Percentiles rank a stretch among this genome's conserved stretches.
Evolutionary conservation across 2,888 invertebrate genomes (phyloP).

Genomic region (Brachyptera putata): DNA sequence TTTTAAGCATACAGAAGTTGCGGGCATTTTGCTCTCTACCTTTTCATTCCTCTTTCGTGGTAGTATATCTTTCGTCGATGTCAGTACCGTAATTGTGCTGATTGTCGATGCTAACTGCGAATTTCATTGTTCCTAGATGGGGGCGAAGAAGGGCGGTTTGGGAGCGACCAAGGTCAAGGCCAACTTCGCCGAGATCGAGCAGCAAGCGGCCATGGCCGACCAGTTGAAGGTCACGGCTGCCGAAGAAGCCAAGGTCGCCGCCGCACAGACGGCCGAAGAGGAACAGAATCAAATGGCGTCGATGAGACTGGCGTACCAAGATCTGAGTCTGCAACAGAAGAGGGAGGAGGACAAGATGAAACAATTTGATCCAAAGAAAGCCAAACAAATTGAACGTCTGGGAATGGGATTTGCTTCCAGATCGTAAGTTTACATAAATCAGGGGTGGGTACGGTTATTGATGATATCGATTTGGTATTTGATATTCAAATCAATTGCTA

Average conservation of each 20-base stretch:
- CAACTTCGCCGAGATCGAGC: constrained; percentile 93
- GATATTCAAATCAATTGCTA: not conserved
- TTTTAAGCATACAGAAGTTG: no score
- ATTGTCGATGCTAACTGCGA: no score
- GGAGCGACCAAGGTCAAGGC: constrained; percentile 94
- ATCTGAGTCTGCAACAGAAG: constrained; percentile 62
- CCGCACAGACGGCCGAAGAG: constrained; percentile 52
- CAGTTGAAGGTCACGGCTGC: constrained; percentile 57
- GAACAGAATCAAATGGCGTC: constrained; percentile 53
- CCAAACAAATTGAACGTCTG: constrained; percentile 83
- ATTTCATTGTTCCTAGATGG: constrained; percentile 55
- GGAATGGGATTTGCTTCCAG: constrained; percentile 79
- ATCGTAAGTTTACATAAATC: constrained; percentile 44
- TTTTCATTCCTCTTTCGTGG: no score
- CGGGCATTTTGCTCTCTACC: no score
- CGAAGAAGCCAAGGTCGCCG: constrained; percentile 48
- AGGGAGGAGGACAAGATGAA: constrained; percentile 69
- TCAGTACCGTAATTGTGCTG: not conserved
- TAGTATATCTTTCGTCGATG: no score
- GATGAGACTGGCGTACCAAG: constrained; percentile 68
- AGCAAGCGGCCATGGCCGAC: constrained; percentile 80
- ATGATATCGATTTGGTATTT: not conserved
- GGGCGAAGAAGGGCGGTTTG: constrained; percentile 80
- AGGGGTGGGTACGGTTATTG: not conserved
- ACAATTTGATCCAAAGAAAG: constrained; percentile 73